These are phyloP conservation scores for Phaonia tiefii DNA, from an alignment of 2,888 invertebrate genomes.

Conservation along the genomic window DNA sequence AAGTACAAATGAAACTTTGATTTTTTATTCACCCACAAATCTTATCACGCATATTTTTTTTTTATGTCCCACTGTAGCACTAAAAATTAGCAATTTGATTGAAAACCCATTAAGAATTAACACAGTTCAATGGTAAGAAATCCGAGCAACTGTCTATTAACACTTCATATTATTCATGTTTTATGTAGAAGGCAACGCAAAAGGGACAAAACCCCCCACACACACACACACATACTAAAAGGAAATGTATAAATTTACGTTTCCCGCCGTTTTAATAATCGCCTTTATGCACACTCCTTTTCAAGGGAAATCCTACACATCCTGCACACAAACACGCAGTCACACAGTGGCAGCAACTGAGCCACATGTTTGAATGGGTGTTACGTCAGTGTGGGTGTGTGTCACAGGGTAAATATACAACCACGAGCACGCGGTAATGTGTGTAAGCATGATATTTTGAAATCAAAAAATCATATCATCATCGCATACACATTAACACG, in stretches of 20 bases:
- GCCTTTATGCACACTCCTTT: conserved; percentile 22
- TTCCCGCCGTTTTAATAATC: conserved; percentile 68
- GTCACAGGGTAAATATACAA: conserved; percentile 15
- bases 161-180: conserved; percentile 26
- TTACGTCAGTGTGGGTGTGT: background rate
- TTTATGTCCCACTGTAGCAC: conserved; percentile 21
- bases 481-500: conserved; percentile 29
- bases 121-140: conserved; percentile 24
- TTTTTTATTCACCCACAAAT: too few relatives aligned
- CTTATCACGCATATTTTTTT: too few relatives aligned
- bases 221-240: too few relatives aligned
- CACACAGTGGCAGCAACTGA: background rate
- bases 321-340: conserved; percentile 16
- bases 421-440: conserved; percentile 40
- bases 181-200: conserved; percentile 16
- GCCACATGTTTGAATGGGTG: background rate
- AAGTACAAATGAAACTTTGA: too few relatives aligned
- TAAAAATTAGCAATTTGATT: conserved; percentile 28
- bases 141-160: conserved; percentile 27
- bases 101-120: conserved; percentile 25
- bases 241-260: conserved; percentile 27
- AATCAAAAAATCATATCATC: conserved; percentile 35
- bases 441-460: conserved; percentile 27
- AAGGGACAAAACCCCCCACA: conserved; percentile 11
- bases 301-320: conserved; percentile 1